Evolutionary conservation across 2,797 vertebrate species (phyloP).

Genomic region (Taeniopygia guttata): DNA sequence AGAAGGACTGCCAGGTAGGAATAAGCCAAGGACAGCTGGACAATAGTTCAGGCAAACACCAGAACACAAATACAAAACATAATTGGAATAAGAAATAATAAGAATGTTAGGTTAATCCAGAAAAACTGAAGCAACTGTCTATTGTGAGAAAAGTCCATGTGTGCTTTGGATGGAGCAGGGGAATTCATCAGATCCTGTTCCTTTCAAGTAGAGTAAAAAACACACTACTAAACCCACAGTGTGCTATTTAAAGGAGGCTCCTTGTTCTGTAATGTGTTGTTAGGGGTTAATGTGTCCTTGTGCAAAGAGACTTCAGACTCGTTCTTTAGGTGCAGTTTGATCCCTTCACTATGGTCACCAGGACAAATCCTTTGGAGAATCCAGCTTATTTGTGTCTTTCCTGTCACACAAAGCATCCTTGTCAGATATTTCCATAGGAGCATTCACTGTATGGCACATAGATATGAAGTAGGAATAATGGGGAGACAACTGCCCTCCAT

Average conservation of each 20-base stretch:
- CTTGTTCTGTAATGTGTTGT: not conserved
- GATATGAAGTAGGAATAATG: not conserved
- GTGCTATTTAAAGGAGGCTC: not conserved
- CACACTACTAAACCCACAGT: not conserved
- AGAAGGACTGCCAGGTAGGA: not conserved
- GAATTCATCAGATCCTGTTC: not conserved
- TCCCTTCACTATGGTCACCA: not conserved
- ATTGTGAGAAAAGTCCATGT: not conserved
- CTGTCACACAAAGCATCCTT: accelerated
- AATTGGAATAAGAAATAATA: not conserved
- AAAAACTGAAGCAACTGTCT: not conserved
- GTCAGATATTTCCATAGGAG: not conserved
- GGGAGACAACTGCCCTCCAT: not conserved
- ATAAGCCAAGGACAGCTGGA: not conserved
- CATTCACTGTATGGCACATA: accelerated
- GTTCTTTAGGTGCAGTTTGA: not conserved
- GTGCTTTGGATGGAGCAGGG: not conserved
- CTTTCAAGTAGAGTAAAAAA: not conserved
- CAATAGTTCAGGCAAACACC: not conserved
- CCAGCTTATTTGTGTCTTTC: not conserved
- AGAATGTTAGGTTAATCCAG: not conserved
- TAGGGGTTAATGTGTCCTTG: not conserved
- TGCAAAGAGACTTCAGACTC: not conserved
- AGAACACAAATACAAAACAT: not conserved
- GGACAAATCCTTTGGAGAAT: not conserved